Evolutionary conservation across 2,888 invertebrate genomes (phyloP).

Genomic region (Volucella bombylans): DNA sequence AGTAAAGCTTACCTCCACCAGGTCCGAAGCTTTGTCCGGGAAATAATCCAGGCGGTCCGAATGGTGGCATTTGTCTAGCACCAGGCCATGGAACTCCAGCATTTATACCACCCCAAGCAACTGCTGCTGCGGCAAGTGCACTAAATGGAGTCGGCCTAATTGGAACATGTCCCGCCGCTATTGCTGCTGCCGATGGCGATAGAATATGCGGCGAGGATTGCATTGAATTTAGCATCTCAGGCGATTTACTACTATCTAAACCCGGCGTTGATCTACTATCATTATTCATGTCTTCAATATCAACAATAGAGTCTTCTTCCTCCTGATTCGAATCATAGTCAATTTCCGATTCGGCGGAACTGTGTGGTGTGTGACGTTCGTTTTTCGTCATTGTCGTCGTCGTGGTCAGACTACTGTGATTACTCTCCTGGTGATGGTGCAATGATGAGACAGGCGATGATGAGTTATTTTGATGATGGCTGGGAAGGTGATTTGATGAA

Average conservation of each 20-base stretch:
- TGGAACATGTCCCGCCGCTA: constrained; percentile 84
- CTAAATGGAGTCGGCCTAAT: constrained; percentile 91
- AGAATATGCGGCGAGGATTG: constrained; percentile 78
- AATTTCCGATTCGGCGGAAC: constrained; percentile 82
- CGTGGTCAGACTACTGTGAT: constrained; percentile 74
- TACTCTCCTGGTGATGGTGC: constrained; percentile 75
- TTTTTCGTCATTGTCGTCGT: constrained; percentile 78
- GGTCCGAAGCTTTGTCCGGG: constrained; percentile 86
- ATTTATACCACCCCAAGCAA: constrained; percentile 85
- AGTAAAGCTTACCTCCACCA: constrained; percentile 83
- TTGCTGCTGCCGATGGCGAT: constrained; percentile 80
- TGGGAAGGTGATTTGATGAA: constrained; percentile 83
- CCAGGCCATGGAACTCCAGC: constrained; percentile 85
- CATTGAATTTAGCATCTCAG: constrained; percentile 78
- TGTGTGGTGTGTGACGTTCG: constrained; percentile 82
- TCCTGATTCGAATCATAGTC: constrained; percentile 82
- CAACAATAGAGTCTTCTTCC: constrained; percentile 87
- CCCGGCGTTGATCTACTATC: constrained; percentile 83
- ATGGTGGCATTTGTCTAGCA: constrained; percentile 85
- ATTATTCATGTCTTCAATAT: constrained; percentile 90
- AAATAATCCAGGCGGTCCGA: constrained; percentile 86
- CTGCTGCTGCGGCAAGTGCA: constrained; percentile 88
- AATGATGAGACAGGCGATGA: constrained; percentile 68
- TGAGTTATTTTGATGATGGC: constrained; percentile 73
- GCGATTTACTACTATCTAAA: constrained; percentile 80